These are phyloP conservation scores for Gymnothorax reevesii DNA, from an alignment of 2,797 vertebrate species.

Conservation along the genomic window DNA sequence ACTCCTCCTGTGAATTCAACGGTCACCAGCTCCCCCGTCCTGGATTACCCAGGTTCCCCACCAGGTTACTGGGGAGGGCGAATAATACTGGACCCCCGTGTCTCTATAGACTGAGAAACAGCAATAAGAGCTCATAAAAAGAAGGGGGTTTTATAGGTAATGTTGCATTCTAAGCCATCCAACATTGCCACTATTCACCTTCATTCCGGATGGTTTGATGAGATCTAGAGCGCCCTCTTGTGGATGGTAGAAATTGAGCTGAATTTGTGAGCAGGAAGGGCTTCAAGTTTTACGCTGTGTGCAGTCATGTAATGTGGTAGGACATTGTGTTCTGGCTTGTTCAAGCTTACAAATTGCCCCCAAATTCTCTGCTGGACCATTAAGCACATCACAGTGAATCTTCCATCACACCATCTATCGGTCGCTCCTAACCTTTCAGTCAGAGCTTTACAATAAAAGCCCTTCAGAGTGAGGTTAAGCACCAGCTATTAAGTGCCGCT, in stretches of 20 bases:
- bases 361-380: neutral
- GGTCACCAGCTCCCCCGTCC: constrained; percentile 17
- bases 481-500: neutral
- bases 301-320: neutral
- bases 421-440: neutral
- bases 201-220: neutral
- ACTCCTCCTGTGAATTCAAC: constrained; percentile 26
- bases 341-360: neutral
- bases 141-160: constrained; percentile 15
- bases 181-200: constrained; percentile 15
- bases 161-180: neutral
- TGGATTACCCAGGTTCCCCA: constrained; percentile 35
- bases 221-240: constrained; percentile 15
- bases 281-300: neutral
- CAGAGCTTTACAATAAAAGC: neutral
- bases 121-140: constrained; percentile 14
- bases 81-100: constrained; percentile 14
- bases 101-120: neutral
- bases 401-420: no score
- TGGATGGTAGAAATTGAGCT: neutral
- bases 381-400: no score
- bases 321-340: no score
- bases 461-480: constrained; percentile 24
- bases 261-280: neutral
- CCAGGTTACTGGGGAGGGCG: constrained; percentile 21